Conservation (phyloP, 1,140 invertebrate genomes). For the Aplysia californica region DNA sequence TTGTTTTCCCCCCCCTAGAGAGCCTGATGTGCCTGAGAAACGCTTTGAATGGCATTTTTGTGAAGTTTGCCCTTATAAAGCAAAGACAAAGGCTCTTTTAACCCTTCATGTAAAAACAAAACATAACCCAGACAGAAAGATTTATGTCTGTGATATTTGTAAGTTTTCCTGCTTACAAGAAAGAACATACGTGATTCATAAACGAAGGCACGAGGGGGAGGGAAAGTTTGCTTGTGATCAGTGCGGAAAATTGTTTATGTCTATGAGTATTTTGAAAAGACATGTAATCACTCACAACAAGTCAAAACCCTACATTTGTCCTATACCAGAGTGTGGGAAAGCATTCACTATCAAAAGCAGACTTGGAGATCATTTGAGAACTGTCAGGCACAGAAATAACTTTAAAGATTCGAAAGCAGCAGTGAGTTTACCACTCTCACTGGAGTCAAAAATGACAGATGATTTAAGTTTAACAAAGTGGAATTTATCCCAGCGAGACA, state of each 20-base stretch:
- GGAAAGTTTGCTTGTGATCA: constrained; percentile 25
- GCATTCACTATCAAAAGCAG: constrained; percentile 11
- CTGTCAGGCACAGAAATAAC: background rate
- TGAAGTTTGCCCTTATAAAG: background rate
- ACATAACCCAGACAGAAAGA: background rate
- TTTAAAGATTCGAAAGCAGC: too few species aligned
- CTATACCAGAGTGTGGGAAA: background rate
- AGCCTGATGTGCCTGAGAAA: background rate
- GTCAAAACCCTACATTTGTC: background rate
- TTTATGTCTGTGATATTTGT: background rate
- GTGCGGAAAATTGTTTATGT: constrained; percentile 14
- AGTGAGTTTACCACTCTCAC: too few species aligned
- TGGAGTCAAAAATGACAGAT: too few species aligned
- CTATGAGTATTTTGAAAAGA: constrained; percentile 18
- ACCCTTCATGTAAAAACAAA: background rate
- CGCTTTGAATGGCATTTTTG: background rate
- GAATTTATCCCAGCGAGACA: too few species aligned
- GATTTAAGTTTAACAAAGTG: too few species aligned
- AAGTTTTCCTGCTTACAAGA: constrained; percentile 3
- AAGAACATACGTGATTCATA: background rate
- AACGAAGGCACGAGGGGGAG: background rate
- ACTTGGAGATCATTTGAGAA: constrained; percentile 12
- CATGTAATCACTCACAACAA: constrained; percentile 18
- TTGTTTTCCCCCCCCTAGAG: too few species aligned
- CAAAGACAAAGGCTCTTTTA: background rate